Evolutionary conservation across 2,113 vertebrate genomes (phyloP), one percentile per base, ranked within the genome.

Genomic region (Oxygymnocypris stewartii): DNA sequence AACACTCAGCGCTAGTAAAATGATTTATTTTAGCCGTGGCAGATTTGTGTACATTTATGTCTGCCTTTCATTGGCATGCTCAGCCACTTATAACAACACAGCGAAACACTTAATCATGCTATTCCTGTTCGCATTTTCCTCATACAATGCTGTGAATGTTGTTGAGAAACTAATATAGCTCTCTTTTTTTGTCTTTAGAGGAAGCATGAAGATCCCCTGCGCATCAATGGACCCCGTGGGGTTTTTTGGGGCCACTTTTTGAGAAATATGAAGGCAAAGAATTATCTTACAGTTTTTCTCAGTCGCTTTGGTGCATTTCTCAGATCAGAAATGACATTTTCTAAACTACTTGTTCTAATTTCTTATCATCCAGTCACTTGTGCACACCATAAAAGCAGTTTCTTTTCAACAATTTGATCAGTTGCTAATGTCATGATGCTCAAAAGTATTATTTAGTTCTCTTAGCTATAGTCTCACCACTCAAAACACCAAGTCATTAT

Each of bases 171-270:
- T 25, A n/a, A 31, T 49, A 10, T 2, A 20, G 14, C 28, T 37
- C 2, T 37, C 25, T 28, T 31, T 88, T 25, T 83, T 2, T 79
- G 31, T 79, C 28, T 88, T 79, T 79, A 90, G 89, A 86, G 73
- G 77, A 84, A 57, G 90, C 88, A 78, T 89, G 83, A 90, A 37
- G 65, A 9, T 6, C n/a, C 25, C 54, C 11, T 28, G 84, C 11
- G n/a, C 14, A 18, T 31, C 16, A 31, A 12, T 67, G 74, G 42
- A 79, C 40, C 23, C 44, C 37, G 11, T 14, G 65, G 65, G 2
- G 35, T 37, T 35, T 13, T 16, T 6, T 54, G 9, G 11, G 4
- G 10, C 1, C 28, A 23, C 76, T 54, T 40, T 79, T 35, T 25
- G 23, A 11, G 13, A 40, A 37, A 61, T 13, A 37, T 40, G 51